Base-by-base conservation (phyloP, 64 coral and sea anemone genomes). In the Pachyseris speciosa region DNA sequence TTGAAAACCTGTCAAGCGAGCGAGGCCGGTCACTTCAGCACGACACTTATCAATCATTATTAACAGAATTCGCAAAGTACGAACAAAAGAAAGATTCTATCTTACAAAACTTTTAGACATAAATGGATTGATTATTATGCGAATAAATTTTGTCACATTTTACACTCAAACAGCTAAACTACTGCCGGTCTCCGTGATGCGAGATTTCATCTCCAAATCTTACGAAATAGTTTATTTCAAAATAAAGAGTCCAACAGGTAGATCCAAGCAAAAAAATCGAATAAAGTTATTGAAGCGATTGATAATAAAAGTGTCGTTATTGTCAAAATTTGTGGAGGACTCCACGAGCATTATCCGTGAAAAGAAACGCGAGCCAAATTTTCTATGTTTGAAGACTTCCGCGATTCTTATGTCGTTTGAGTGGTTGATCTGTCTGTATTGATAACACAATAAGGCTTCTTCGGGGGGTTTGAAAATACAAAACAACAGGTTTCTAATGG, bases 221-320 rank as follows among this genome's bases (percentile, higher is more conserved):
- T 20, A 38, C 11, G 5, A 57, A 2, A 57, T 19, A 61, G 34
- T 10, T 60, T 61, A 22, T 64, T 61, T 61, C 12, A 63, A 57
- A 78, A 80, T 22, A 32, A 37, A 81, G 32, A 37, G 55, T 41
- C 63, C 77, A 81, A 81, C 77, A 63, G 77, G 77, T 81, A 25
- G 58, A 25, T n/a, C n/a, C 25, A 39, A 47, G 22, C 0, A 42
- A 6, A 74, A 74, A 38, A 74, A 24, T 45, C 40, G 70, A 42
- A 74, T 74, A 25, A 74, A 44, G n/a, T 7, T 27, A 12, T 3
- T 12, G 37, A 74, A 44, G 40, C n/a, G 28, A 47, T 44, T 24
- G 13, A 43, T 22, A 44, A 27, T 25, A 25, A 26, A 44, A 9
- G 40, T 26, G 38, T 44, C 64, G 64, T 30, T 65, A 26, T 17